phyloP scores from a whole-genome alignment of 1,140 invertebrate species.

The Trichomalopsis sarcophagae region DNA sequence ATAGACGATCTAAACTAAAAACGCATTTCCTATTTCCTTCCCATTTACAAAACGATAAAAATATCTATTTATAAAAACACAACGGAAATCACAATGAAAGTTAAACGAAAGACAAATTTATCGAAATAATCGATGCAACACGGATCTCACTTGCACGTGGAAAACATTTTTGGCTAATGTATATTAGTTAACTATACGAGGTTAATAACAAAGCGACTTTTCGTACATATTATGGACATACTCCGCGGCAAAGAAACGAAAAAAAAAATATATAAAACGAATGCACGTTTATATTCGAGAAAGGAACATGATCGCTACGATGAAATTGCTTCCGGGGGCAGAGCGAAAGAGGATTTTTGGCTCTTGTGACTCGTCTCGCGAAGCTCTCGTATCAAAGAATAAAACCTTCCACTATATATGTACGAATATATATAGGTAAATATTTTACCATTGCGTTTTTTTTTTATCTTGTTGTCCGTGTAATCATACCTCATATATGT shows the following conservation, averaged over 20 bases:
- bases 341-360: conserved; percentile 34
- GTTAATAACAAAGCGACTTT: not conserved
- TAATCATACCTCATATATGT: conserved; percentile 66
- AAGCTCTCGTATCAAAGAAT: conserved; percentile 61
- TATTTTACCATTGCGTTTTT: conserved; percentile 65
- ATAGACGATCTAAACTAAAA: conserved; percentile 48
- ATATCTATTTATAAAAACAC: not conserved
- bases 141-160: not conserved
- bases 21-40: not conserved
- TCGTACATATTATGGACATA: conserved; percentile 3
- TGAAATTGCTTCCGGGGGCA: conserved; percentile 46
- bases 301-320: conserved; percentile 57
- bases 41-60: conserved; percentile 22
- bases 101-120: not conserved
- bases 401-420: conserved; percentile 58
- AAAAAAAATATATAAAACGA: conserved; percentile 29
- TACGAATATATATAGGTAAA: conserved; percentile 66
- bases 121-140: conserved; percentile 31
- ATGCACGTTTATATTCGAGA: conserved; percentile 36
- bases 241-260: not conserved
- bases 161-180: conserved; percentile 11
- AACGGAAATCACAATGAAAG: conserved; percentile 24
- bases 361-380: conserved; percentile 47
- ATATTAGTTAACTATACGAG: not conserved
- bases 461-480: conserved; percentile 53